Evolutionary conservation across 2,888 invertebrate species (phyloP), one percentile per base, ranked within the genome.

Genomic region (Scaeva pyrastri): DNA sequence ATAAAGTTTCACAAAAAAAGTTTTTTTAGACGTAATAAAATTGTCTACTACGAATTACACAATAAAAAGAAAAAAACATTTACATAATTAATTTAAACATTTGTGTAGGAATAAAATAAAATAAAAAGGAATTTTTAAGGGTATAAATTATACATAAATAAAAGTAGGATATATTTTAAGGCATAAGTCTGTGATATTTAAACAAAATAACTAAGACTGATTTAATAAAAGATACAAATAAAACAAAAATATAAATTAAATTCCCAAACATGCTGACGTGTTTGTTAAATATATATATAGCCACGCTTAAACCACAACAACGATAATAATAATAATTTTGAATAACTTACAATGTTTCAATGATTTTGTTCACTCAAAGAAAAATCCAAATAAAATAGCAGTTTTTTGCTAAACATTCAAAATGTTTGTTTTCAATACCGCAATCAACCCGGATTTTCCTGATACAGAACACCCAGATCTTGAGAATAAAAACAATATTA

Each of bases 271-370:
- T 56, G 16, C 19, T 64, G 36, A 52, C 66, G 68, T 58, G 52
- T 62, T 16, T 26, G 23, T 14, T 60, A 31, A 71, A 85, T 74
- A 74, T 75, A 78, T n/a, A n/a, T n/a, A n/a, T n/a, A n/a, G n/a
- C n/a, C n/a, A n/a, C n/a, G n/a, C n/a, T n/a, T n/a, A n/a, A n/a
- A n/a, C n/a, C n/a, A n/a, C n/a, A n/a, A n/a, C n/a, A n/a, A n/a
- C n/a, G n/a, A n/a, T n/a, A n/a, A n/a, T n/a, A n/a, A n/a, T n/a
- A n/a, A n/a, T n/a, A n/a, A n/a, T 68, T 85, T 64, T 62, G 55
- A 12, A 45, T 89, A 90, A 88, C 88, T 19, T 21, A 90, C 48
- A 75, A 52, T 85, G 74, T 81, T 86, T 58, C 82, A 77, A 68
- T 86, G 31, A 74, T 66, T 78, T 83, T 82, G 74, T 86, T 77